Percentiles rank a stretch among this genome's conserved stretches.
Evolutionary conservation across 2,113 vertebrate genomes (phyloP).

Genomic region (Cnemophilus loriae): DNA sequence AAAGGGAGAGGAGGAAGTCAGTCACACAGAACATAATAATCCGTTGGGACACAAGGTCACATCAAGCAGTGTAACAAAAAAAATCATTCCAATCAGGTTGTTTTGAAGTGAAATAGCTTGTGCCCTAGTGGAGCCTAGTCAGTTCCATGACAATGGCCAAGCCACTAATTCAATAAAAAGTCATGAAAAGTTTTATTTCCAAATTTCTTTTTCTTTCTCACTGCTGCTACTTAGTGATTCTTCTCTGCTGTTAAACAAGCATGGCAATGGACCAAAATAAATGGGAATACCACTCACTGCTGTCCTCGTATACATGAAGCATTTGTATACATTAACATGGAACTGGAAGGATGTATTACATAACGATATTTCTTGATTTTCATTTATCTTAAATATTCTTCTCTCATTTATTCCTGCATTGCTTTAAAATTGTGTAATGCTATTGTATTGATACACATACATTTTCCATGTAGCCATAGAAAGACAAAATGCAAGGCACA

Average conservation of each 20-base stretch:
- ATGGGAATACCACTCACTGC: background rate
- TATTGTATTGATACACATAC: background rate
- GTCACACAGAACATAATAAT: conserved; percentile 60
- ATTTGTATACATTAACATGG: background rate
- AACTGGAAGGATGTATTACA: background rate
- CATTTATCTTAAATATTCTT: background rate
- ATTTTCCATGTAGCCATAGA: background rate
- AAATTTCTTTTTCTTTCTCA: background rate
- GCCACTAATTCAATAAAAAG: background rate
- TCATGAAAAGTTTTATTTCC: background rate
- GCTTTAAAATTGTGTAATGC: background rate
- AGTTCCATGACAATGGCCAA: background rate
- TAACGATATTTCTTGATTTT: background rate
- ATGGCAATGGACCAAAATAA: background rate
- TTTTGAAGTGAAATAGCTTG: background rate
- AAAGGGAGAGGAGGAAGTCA: conserved; percentile 50
- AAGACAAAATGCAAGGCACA: background rate
- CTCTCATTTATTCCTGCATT: background rate
- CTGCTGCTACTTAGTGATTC: background rate
- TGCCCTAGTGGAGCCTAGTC: background rate
- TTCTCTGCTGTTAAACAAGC: background rate
- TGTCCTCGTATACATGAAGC: background rate
- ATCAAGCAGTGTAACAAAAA: conserved; percentile 35
- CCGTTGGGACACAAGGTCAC: conserved; percentile 44
- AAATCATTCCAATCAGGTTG: conserved; percentile 41